Evolutionary conservation across 1,140 invertebrate genomes (phyloP).

Genomic region (Bombus pyrosoma): DNA sequence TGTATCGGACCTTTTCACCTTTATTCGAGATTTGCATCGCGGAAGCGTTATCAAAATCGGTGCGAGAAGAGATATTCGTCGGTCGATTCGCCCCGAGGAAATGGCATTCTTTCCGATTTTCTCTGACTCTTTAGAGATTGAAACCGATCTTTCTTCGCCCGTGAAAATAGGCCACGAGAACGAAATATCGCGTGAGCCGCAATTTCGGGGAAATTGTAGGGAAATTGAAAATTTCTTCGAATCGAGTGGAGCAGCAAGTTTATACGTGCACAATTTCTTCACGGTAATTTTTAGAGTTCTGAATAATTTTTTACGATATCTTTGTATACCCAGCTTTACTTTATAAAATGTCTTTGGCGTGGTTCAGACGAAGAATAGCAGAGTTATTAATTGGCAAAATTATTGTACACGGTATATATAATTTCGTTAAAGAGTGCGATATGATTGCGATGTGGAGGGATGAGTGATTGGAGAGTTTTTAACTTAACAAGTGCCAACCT

Average conservation of each 20-base stretch:
- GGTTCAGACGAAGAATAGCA: too few species aligned
- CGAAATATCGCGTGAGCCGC: background rate
- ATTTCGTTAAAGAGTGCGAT: too few species aligned
- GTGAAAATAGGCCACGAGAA: background rate
- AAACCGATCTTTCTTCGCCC: background rate
- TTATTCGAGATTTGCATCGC: slow-evolving; percentile 32
- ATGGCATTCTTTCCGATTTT: background rate
- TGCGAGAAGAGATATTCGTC: background rate
- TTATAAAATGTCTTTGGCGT: too few species aligned
- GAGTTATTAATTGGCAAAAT: too few species aligned
- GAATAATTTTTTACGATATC: background rate
- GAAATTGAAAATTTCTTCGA: background rate
- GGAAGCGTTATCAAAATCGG: slow-evolving; percentile 1
- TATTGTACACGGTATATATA: too few species aligned
- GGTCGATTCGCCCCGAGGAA: background rate
- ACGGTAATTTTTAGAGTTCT: background rate
- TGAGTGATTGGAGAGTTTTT: too few species aligned
- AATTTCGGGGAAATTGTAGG: background rate
- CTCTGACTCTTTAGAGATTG: background rate
- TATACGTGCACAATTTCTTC: background rate
- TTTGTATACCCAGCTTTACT: too few species aligned
- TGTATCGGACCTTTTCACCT: slow-evolving; percentile 24
- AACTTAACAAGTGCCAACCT: too few species aligned
- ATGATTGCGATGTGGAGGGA: too few species aligned
- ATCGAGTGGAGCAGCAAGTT: background rate